Evolutionary conservation across 2,888 invertebrate species (phyloP).

Genomic region (Polydrusus cervinus): DNA sequence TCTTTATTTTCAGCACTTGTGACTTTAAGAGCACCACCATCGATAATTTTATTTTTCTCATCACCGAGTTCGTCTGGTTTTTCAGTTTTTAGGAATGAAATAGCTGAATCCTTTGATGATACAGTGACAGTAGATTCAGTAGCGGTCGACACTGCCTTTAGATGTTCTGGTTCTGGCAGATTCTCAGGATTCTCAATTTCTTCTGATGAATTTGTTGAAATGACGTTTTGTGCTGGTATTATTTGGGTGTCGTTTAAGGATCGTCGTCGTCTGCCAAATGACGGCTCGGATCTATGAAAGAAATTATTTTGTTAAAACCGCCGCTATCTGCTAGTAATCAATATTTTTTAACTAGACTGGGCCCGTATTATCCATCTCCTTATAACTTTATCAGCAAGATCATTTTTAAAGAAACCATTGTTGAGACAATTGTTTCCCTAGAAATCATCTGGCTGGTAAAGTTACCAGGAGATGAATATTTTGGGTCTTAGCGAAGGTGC

Average conservation of each 20-base stretch:
- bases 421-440: no score
- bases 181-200: not conserved
- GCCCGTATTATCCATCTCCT: no score
- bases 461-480: no score
- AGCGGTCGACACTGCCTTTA: slow-evolving; percentile 8
- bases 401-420: no score
- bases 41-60: slow-evolving; percentile 4
- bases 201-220: slow-evolving; percentile 7
- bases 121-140: slow-evolving; percentile 24
- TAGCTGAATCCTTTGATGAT: slow-evolving; percentile 37
- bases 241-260: slow-evolving; percentile 49
- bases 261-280: slow-evolving; percentile 52
- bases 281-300: slow-evolving; percentile 55
- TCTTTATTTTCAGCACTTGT: slow-evolving; percentile 17
- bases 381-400: no score
- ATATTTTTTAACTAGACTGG: no score
- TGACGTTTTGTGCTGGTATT: slow-evolving; percentile 22
- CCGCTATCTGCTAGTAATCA: no score
- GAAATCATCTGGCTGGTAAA: no score
- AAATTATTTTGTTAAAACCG: not conserved
- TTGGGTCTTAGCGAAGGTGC: no score
- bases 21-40: slow-evolving; percentile 25
- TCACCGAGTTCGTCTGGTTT: slow-evolving; percentile 7
- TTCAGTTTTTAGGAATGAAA: slow-evolving; percentile 27
- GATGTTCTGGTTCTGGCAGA: slow-evolving; percentile 24